phyloP scores from a whole-genome alignment of 2,797 vertebrate genomes.

The Gambusia yucatana region DNA sequence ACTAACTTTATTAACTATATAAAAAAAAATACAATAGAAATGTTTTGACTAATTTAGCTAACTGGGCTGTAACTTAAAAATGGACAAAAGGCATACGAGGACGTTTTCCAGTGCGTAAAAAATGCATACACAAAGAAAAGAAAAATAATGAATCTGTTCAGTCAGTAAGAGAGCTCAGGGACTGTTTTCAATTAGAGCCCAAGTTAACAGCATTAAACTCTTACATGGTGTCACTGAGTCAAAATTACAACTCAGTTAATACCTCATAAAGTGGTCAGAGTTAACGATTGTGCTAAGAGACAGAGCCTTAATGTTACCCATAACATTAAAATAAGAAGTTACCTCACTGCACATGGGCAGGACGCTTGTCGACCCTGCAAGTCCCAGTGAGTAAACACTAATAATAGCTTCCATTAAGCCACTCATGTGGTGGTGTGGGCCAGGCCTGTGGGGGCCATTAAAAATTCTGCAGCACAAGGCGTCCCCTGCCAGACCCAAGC shows the following conservation, averaged over 20 bases:
- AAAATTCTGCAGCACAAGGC: conserved; percentile 65
- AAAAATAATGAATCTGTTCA: conserved; percentile 31
- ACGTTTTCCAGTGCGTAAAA: conserved; percentile 9
- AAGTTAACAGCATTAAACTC: conserved; percentile 75
- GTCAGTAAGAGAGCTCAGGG: conserved; percentile 40
- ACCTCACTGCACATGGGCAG: conserved; percentile 68
- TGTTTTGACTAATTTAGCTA: background rate
- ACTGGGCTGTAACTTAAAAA: background rate
- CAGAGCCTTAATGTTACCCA: conserved; percentile 74
- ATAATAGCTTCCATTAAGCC: conserved; percentile 81
- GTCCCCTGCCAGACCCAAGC: conserved; percentile 52
- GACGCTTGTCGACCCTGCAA: conserved; percentile 68
- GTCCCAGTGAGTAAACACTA: conserved; percentile 81
- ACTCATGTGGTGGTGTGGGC: conserved; percentile 70
- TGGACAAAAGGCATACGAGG: background rate
- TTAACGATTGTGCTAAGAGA: conserved; percentile 79
- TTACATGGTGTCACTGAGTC: conserved; percentile 77
- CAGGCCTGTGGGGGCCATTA: conserved; percentile 73
- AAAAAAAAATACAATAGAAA: background rate
- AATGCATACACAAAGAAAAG: background rate
- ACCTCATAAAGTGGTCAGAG: conserved; percentile 80
- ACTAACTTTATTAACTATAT: background rate
- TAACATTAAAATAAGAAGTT: conserved; percentile 76
- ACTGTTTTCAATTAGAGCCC: conserved; percentile 79
- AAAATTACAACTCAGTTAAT: conserved; percentile 83